Evolutionary conservation across 2,797 vertebrate species (phyloP).

Genomic region (Philypnodon macrostomus): DNA sequence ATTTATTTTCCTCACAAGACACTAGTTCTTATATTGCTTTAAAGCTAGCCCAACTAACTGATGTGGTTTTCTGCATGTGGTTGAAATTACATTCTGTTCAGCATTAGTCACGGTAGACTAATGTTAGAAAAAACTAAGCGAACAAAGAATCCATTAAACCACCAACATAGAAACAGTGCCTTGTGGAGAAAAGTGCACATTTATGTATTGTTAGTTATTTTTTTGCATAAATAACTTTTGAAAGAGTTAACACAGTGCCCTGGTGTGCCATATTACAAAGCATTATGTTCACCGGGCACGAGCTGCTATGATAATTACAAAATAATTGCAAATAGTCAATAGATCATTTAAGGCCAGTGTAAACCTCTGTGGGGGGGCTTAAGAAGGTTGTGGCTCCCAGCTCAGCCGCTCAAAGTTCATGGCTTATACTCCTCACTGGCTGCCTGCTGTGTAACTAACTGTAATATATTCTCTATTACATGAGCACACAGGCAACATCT

Average conservation of each 20-base stretch:
- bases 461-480: constrained; percentile 7
- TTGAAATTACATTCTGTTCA: neutral
- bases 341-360: constrained; percentile 2
- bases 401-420: constrained; percentile 36
- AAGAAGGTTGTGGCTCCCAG: constrained; percentile 2
- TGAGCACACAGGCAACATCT: neutral
- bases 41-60: neutral
- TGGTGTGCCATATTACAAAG: neutral
- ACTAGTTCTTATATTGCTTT: neutral
- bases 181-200: neutral
- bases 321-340: neutral
- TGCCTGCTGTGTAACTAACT: constrained; percentile 23
- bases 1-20: constrained; percentile 31
- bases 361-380: constrained; percentile 15
- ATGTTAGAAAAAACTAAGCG: neutral
- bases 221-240: too few relatives aligned
- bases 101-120: neutral
- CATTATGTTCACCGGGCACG: constrained; percentile 1
- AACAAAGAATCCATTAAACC: neutral
- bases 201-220: too few relatives aligned
- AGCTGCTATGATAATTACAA: neutral
- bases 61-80: constrained; percentile 3
- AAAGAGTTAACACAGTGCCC: neutral
- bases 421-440: constrained; percentile 33
- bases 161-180: neutral